Percentiles rank a stretch among this genome's conserved stretches.
Conservation (phyloP, 2,797 vertebrate species). For the Adelosebastes latens region DNA sequence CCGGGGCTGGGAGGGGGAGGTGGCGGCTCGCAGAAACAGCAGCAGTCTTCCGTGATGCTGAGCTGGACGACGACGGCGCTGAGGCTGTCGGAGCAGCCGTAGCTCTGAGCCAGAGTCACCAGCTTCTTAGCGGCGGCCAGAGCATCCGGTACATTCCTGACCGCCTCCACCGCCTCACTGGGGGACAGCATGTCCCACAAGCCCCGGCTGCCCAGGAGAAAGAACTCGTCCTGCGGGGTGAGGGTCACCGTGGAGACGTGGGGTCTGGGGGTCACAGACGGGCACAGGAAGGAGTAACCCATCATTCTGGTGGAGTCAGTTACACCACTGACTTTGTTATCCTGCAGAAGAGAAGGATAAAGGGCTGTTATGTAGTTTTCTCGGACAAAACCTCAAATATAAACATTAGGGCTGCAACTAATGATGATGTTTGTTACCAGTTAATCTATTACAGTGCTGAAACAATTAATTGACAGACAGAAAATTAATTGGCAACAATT, state of each 20-base stretch:
- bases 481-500: not conserved
- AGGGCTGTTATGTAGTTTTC: not conserved
- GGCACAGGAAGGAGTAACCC: constrained; percentile 97
- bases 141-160: constrained; percentile 91
- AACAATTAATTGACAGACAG: not conserved
- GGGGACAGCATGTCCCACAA: constrained; percentile 92
- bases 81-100: constrained; percentile 93
- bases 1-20: constrained; percentile 89
- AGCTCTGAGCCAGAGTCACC: constrained; percentile 95
- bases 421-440: too few relatives aligned
- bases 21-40: constrained; percentile 92
- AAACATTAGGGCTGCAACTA: not conserved
- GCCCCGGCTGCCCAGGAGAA: constrained; percentile 93
- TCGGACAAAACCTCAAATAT: not conserved
- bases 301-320: constrained; percentile 94
- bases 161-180: constrained; percentile 90
- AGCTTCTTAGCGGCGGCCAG: constrained; percentile 95
- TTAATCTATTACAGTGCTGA: not conserved
- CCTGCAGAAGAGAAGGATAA: constrained; percentile 74
- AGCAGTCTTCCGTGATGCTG: constrained; percentile 93
- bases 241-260: constrained; percentile 91
- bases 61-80: constrained; percentile 95
- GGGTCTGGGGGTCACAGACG: constrained; percentile 91
- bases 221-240: constrained; percentile 95
- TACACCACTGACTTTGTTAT: constrained; percentile 96